Evolutionary conservation across 2,888 invertebrate genomes (phyloP).

Genomic region (Notodonta ziczac): DNA sequence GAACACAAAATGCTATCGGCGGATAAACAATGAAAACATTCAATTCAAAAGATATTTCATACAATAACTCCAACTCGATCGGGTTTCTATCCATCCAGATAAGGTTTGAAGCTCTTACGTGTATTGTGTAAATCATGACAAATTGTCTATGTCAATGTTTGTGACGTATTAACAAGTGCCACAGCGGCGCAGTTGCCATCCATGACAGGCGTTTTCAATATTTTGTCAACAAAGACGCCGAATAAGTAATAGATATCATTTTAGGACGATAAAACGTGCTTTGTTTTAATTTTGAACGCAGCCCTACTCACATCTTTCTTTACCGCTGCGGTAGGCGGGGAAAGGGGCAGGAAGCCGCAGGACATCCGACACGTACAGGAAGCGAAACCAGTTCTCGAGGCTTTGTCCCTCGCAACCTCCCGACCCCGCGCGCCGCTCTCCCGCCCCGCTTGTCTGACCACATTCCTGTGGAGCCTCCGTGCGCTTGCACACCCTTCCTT

Average conservation of each 20-base stretch:
- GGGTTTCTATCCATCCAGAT: neutral
- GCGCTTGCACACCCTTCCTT: slow-evolving; percentile 69
- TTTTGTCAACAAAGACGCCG: slow-evolving; percentile 5
- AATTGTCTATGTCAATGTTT: slow-evolving; percentile 27
- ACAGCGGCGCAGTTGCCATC: slow-evolving; percentile 3
- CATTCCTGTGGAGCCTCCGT: slow-evolving; percentile 76
- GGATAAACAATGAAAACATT: neutral
- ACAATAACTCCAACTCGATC: neutral
- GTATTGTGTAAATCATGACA: slow-evolving; percentile 31
- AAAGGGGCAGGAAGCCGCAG: slow-evolving; percentile 83
- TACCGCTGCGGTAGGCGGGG: slow-evolving; percentile 56
- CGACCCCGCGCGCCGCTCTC: slow-evolving; percentile 52
- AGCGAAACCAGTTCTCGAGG: slow-evolving; percentile 81
- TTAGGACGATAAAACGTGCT: slow-evolving; percentile 11
- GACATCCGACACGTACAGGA: slow-evolving; percentile 85
- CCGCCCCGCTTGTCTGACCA: slow-evolving; percentile 63
- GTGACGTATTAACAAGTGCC: slow-evolving; percentile 1
- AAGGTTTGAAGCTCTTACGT: slow-evolving; percentile 14
- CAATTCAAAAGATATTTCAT: neutral
- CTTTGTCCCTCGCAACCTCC: slow-evolving; percentile 79
- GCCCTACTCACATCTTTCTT: slow-evolving; percentile 60
- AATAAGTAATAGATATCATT: slow-evolving; percentile 5
- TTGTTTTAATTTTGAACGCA: slow-evolving; percentile 37
- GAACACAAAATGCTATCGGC: neutral
- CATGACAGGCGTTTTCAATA: slow-evolving; percentile 3